phyloP scores from a whole-genome alignment of 2,888 invertebrate species.

The Caenorhabditis uteleia region DNA sequence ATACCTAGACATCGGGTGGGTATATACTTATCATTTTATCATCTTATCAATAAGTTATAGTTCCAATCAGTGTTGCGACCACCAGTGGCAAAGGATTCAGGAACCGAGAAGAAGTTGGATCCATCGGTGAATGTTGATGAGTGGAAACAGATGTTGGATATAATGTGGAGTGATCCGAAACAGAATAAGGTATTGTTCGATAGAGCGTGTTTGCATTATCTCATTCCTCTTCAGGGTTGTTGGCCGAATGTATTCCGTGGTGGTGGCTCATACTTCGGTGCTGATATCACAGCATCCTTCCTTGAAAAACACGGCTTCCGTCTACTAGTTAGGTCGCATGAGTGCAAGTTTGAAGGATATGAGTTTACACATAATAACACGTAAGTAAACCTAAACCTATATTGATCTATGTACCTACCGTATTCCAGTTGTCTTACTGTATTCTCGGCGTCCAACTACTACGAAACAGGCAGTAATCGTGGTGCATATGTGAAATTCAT shows the following conservation, averaged over 20 bases:
- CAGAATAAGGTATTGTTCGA: slow-evolving; percentile 74
- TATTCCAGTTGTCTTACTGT: slow-evolving; percentile 83
- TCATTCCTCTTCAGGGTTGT: slow-evolving; percentile 74
- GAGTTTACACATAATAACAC: slow-evolving; percentile 80
- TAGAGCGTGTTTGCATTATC: neutral
- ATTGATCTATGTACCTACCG: too few relatives aligned
- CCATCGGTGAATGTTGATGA: slow-evolving; percentile 78
- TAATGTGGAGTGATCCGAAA: slow-evolving; percentile 90
- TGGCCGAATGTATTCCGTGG: slow-evolving; percentile 79
- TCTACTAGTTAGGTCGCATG: slow-evolving; percentile 86
- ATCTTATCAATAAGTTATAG: slow-evolving; percentile 73
- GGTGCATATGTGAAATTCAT: slow-evolving; percentile 87
- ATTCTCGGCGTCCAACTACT: slow-evolving; percentile 96
- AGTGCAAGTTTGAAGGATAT: slow-evolving; percentile 90
- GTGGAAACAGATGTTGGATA: slow-evolving; percentile 93
- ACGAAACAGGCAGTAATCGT: slow-evolving; percentile 78
- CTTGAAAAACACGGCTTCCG: slow-evolving; percentile 75
- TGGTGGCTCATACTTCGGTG: slow-evolving; percentile 90
- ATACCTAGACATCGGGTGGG: slow-evolving; percentile 80
- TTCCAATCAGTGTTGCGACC: slow-evolving; percentile 86
- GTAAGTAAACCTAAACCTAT: slow-evolving; percentile 16
- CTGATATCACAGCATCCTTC: slow-evolving; percentile 83
- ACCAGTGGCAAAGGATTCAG: slow-evolving; percentile 74
- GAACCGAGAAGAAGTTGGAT: slow-evolving; percentile 67
- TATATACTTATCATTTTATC: neutral